These are phyloP conservation scores for Gallinago nigripennis DNA, from an alignment of 2,797 vertebrate genomes.

Conservation along the genomic window DNA sequence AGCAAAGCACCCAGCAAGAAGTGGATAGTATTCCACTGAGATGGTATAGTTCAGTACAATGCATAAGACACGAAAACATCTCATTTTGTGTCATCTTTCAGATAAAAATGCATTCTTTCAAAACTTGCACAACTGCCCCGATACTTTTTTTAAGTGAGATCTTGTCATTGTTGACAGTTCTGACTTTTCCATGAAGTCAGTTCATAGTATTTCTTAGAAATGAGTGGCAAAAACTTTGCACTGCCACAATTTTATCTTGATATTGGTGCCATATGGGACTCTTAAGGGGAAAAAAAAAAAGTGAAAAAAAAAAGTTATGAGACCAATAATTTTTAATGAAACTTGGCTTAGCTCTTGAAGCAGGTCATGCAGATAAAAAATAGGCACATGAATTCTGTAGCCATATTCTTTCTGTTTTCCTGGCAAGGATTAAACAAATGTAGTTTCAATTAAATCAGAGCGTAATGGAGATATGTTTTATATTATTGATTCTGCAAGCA, in stretches of 20 bases:
- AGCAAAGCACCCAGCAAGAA: neutral
- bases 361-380: slow-evolving; percentile 73
- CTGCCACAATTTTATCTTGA: slow-evolving; percentile 1
- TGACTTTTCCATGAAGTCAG: neutral
- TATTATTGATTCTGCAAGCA: slow-evolving; percentile 66
- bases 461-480: slow-evolving; percentile 70
- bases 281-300: slow-evolving; percentile 25
- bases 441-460: slow-evolving; percentile 61
- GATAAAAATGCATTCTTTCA: neutral
- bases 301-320: slow-evolving; percentile 56
- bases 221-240: slow-evolving; percentile 4
- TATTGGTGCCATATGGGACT: slow-evolving; percentile 74
- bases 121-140: neutral
- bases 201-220: neutral
- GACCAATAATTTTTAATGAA: slow-evolving; percentile 82
- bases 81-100: neutral
- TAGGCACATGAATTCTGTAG: slow-evolving; percentile 3
- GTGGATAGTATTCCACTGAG: neutral
- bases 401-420: slow-evolving; percentile 44
- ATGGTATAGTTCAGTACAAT: neutral
- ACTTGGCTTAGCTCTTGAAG: slow-evolving; percentile 71
- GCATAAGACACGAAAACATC: neutral
- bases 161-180: neutral
- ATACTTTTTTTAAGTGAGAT: neutral
- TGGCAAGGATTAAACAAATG: slow-evolving; percentile 63